These are phyloP conservation scores for Trypoxylon attenuatum DNA, from an alignment of 2,888 invertebrate species.

Conservation along the genomic window DNA sequence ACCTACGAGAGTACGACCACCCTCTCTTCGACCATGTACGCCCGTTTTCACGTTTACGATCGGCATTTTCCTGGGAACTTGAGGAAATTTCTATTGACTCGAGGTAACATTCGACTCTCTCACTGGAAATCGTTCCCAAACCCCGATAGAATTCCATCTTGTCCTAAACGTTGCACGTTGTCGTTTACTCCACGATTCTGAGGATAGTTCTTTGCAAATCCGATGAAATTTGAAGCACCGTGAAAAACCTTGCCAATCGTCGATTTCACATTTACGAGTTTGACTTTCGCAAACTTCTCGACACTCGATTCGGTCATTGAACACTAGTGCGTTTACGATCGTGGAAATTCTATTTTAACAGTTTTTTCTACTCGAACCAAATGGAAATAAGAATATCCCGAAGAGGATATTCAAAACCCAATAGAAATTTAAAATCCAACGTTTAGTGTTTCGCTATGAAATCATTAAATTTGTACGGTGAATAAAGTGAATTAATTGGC, in stretches of 20 bases:
- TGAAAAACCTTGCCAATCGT: conserved; percentile 1
- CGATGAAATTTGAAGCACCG: conserved; percentile 3
- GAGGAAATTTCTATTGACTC: conserved; percentile 12
- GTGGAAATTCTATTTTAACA: too few species aligned
- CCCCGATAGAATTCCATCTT: background rate
- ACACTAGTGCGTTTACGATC: too few species aligned
- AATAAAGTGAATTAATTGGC: too few species aligned
- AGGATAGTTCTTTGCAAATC: background rate
- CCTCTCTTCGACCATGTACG: conserved; percentile 5
- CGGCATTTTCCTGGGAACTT: background rate
- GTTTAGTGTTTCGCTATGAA: too few species aligned
- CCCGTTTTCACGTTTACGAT: conserved; percentile 6
- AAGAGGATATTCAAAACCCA: too few species aligned
- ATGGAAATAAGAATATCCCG: too few species aligned
- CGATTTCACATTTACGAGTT: background rate
- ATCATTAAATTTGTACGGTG: too few species aligned
- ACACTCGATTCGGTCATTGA: background rate
- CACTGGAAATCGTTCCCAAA: background rate
- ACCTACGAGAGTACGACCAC: background rate
- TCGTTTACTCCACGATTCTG: too few species aligned
- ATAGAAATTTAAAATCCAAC: too few species aligned
- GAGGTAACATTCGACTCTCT: conserved; percentile 9
- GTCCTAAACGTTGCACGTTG: too few species aligned
- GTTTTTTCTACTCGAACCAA: too few species aligned
- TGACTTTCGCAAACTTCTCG: background rate